Percentiles rank a stretch among this genome's conserved stretches.
Evolutionary conservation across 2,797 vertebrate species (phyloP).

Genomic region (Enteromius unitaeniatus): DNA sequence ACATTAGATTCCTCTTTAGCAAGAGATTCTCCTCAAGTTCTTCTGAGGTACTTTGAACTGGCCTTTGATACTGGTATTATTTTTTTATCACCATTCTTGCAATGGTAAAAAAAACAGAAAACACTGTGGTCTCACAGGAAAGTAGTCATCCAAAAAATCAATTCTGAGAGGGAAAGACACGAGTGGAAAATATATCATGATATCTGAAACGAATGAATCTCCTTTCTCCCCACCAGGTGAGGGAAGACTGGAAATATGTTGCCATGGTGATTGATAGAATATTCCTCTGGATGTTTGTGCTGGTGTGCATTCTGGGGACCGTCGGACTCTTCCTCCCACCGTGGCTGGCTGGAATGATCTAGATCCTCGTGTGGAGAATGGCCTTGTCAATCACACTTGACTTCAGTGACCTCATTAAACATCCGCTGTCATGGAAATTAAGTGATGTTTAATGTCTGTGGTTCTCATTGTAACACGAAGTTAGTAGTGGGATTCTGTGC

Average conservation of each 20-base stretch:
- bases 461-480: not conserved
- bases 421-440: slow-evolving; percentile 14
- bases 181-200: slow-evolving; percentile 36
- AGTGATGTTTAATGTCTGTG: slow-evolving; percentile 7
- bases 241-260: slow-evolving; percentile 89
- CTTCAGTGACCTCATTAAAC: slow-evolving; percentile 38
- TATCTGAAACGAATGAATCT: slow-evolving; percentile 44
- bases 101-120: slow-evolving; percentile 27
- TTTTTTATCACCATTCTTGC: slow-evolving; percentile 40
- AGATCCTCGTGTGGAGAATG: slow-evolving; percentile 56
- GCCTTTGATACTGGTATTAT: slow-evolving; percentile 7
- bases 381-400: slow-evolving; percentile 33
- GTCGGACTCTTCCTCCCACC: slow-evolving; percentile 87
- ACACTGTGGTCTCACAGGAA: slow-evolving; percentile 42
- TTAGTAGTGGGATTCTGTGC: slow-evolving; percentile 14
- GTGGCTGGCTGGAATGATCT: slow-evolving; percentile 89
- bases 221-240: slow-evolving; percentile 76
- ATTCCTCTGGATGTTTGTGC: slow-evolving; percentile 89
- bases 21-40: not conserved
- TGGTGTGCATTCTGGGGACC: slow-evolving; percentile 86
- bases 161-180: slow-evolving; percentile 40
- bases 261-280: slow-evolving; percentile 89
- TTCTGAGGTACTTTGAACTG: slow-evolving; percentile 4
- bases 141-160: slow-evolving; percentile 50
- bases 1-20: slow-evolving; percentile 5